Evolutionary conservation across 2,797 vertebrate genomes (phyloP), one percentile per base, ranked within the genome.

Genomic region (Lemur catta): DNA sequence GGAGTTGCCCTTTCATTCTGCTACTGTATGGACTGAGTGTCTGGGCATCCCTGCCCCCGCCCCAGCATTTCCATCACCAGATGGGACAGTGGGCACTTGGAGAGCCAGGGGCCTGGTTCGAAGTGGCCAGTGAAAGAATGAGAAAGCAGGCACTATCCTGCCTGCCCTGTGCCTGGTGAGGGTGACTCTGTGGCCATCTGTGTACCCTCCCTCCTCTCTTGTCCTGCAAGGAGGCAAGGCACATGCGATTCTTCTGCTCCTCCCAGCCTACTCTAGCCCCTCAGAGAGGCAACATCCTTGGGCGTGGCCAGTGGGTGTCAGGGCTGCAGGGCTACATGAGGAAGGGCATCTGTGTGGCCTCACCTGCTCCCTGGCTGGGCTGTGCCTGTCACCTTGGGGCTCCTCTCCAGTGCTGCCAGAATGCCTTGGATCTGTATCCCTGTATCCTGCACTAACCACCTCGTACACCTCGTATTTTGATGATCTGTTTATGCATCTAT

Each of bases 101-200:
- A 91, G 74, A 96, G 38, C 22, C 26, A 38, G 52, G 84, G 48
- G 20, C 61, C 59, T 96, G 93, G 97, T 89, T 95, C 94, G 95
- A 84, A 82, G 96, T 81, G 69, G 46, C 35, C 92, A 93, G 85
- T 48, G 93, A 93, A 97, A 97, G 67, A 74, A 92, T 59, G 92
- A 95, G 92, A 95, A 97, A 97, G 63, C 76, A 91, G 92, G 85
- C 86, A 38, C 96, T 93, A 69, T 82, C 24, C 91, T 97, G 96
- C 96, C 80, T 86, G 76, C 80, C 6, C 35, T 97, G 65, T 89
- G 93, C 86, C 89, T 89, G 12, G 1, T 7, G 74, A 82, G 46
- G 91, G 50, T 97, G 97, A 98, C 91, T 92, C 74, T 24, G 33
- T 38, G 85, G 65, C 84, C 33, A 30, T 26, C 13, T 10, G 72